These are phyloP conservation scores for Sebastes variabilis DNA, from an alignment of 2,797 vertebrate genomes.

Conservation along the genomic window DNA sequence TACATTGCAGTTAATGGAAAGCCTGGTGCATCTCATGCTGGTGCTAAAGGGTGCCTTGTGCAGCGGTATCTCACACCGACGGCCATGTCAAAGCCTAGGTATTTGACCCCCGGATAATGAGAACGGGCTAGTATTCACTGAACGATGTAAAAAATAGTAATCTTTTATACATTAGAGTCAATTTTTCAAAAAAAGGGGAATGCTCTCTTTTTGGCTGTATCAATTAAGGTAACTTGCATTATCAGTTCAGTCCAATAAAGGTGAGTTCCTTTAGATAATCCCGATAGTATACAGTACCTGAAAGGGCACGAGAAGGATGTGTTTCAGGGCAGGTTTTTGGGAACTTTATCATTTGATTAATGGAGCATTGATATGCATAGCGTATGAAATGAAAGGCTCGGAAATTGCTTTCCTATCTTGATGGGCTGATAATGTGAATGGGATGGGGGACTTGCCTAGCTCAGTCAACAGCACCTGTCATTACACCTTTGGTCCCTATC, in stretches of 20 bases:
- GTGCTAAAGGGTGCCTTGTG: no score
- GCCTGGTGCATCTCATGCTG: no score
- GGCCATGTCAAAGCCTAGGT: no score
- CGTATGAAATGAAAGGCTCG: slow-evolving; percentile 72
- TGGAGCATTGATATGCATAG: slow-evolving; percentile 77
- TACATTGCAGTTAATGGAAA: no score
- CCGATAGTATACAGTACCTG: slow-evolving; percentile 25
- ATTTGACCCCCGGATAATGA: no score
- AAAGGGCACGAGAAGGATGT: slow-evolving; percentile 49
- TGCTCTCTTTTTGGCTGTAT: background rate
- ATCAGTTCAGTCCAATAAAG: slow-evolving; percentile 16
- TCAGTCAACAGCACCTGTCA: slow-evolving; percentile 80
- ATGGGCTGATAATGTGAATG: slow-evolving; percentile 76
- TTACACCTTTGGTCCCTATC: slow-evolving; percentile 79
- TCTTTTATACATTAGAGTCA: background rate
- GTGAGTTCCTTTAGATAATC: slow-evolving; percentile 47
- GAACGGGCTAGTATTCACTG: background rate
- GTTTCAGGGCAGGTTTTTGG: slow-evolving; percentile 58
- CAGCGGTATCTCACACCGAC: no score
- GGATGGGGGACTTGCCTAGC: slow-evolving; percentile 68
- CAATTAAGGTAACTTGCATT: slow-evolving; percentile 5
- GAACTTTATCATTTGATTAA: slow-evolving; percentile 80
- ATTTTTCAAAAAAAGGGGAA: background rate
- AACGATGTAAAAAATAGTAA: background rate
- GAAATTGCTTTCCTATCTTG: slow-evolving; percentile 76